Evolutionary conservation across 1,140 invertebrate genomes (phyloP).

Genomic region (Pantala flavescens): DNA sequence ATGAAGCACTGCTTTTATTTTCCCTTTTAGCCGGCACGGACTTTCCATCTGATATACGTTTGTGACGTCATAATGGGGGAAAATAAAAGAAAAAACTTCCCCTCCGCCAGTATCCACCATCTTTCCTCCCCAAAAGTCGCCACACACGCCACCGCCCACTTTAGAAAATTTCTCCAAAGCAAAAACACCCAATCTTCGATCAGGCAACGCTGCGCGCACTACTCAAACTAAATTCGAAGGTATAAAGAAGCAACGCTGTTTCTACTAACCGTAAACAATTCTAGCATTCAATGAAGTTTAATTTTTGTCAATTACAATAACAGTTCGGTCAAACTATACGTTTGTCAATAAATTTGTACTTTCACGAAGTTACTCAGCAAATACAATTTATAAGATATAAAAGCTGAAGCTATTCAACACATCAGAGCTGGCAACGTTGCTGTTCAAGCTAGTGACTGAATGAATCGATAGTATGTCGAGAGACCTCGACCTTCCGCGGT

Average conservation of each 20-base stretch:
- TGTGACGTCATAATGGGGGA: no score
- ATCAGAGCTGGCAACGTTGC: not conserved
- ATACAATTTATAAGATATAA: not conserved
- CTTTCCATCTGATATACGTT: no score
- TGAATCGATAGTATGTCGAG: constrained; percentile 1
- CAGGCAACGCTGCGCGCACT: not conserved
- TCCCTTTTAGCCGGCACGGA: no score
- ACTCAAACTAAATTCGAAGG: not conserved
- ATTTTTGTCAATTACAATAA: no score
- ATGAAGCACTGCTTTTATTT: no score
- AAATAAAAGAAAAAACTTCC: no score
- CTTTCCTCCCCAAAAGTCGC: not conserved
- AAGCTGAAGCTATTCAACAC: not conserved
- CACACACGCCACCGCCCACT: constrained; percentile 1
- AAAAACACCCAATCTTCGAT: not conserved
- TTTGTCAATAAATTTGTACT: no score
- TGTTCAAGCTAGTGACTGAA: not conserved
- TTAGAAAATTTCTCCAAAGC: constrained; percentile 6
- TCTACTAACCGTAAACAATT: no score
- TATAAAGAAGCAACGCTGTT: no score
- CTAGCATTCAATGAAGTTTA: no score
- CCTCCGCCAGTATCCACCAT: not conserved
- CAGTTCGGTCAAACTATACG: no score
- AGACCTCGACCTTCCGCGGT: constrained; percentile 1
- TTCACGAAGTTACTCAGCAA: no score